These are phyloP conservation scores for Arctocebus calabarensis DNA, from an alignment of 2,797 vertebrate species.

Conservation along the genomic window DNA sequence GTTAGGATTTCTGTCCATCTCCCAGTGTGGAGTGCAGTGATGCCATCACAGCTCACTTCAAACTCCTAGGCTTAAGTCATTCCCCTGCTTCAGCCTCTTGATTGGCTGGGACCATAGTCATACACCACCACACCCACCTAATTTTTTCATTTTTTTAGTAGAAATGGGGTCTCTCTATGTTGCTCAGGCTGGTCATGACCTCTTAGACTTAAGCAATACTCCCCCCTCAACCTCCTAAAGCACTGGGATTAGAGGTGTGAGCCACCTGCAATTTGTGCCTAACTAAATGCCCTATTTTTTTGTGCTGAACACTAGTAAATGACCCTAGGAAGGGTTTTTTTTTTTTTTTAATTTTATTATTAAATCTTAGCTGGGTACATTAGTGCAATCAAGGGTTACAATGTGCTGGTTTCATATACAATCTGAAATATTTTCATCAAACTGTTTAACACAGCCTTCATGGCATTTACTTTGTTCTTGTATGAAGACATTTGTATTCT, in stretches of 20 bases:
- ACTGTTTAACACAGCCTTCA: no score
- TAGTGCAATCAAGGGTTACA: no score
- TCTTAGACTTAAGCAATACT: not conserved
- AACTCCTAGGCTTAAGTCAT: not conserved
- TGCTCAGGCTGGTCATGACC: not conserved
- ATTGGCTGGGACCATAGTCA: not conserved
- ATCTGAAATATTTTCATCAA: no score
- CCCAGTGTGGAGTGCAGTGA: not conserved
- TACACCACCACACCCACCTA: not conserved
- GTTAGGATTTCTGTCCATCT: not conserved
- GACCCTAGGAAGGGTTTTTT: no score
- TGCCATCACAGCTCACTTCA: not conserved
- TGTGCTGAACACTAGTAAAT: not conserved
- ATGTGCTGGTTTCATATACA: no score
- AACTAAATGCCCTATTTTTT: not conserved
- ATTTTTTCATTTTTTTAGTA: not conserved
- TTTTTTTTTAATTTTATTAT: no score
- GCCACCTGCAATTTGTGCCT: not conserved
- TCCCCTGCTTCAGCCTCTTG: not conserved
- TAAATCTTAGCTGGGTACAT: no score
- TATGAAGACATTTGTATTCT: no score
- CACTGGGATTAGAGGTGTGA: not conserved
- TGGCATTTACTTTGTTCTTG: no score
- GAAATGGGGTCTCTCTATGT: not conserved
- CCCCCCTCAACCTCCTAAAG: not conserved